These are phyloP conservation scores for Lobophora halterata DNA, from an alignment of 2,888 invertebrate species.

Conservation along the genomic window DNA sequence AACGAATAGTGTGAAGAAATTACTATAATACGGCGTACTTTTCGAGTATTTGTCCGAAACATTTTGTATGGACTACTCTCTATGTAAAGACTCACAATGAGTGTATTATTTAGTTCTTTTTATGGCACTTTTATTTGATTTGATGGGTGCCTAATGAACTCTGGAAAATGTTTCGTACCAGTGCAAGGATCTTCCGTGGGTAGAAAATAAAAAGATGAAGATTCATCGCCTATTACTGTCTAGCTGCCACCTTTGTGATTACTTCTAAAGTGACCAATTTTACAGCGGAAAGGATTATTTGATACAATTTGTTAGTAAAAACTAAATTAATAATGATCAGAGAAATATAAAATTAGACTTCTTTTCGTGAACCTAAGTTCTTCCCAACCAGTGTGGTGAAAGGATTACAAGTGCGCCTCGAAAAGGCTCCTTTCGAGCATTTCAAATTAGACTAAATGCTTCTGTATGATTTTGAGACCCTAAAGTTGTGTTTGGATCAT, in stretches of 20 bases:
- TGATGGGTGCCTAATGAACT: slow-evolving; percentile 4
- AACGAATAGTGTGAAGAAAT: slow-evolving; percentile 3
- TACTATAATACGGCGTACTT: neutral
- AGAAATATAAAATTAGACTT: too few relatives aligned
- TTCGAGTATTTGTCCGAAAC: too few relatives aligned
- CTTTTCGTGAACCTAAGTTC: too few relatives aligned
- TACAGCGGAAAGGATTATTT: slow-evolving; percentile 17
- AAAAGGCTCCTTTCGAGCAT: too few relatives aligned
- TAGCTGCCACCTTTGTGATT: slow-evolving; percentile 20
- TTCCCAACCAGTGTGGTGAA: too few relatives aligned
- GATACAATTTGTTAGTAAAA: slow-evolving; percentile 17
- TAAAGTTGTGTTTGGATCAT: too few relatives aligned
- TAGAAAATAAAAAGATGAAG: slow-evolving; percentile 27
- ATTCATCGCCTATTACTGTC: slow-evolving; percentile 27
- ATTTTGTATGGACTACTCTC: too few relatives aligned
- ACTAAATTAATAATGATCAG: slow-evolving; percentile 11
- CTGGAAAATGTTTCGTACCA: slow-evolving; percentile 10
- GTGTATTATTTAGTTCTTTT: neutral
- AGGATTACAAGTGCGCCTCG: too few relatives aligned
- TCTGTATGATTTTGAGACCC: too few relatives aligned
- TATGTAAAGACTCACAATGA: too few relatives aligned
- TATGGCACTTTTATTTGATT: neutral
- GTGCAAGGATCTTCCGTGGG: slow-evolving; percentile 21
- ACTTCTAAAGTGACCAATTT: slow-evolving; percentile 19
- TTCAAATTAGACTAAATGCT: too few relatives aligned